Evolutionary conservation across 2,888 invertebrate genomes (phyloP), one percentile per base, ranked within the genome.

Genomic region (Anorthoa munda): DNA sequence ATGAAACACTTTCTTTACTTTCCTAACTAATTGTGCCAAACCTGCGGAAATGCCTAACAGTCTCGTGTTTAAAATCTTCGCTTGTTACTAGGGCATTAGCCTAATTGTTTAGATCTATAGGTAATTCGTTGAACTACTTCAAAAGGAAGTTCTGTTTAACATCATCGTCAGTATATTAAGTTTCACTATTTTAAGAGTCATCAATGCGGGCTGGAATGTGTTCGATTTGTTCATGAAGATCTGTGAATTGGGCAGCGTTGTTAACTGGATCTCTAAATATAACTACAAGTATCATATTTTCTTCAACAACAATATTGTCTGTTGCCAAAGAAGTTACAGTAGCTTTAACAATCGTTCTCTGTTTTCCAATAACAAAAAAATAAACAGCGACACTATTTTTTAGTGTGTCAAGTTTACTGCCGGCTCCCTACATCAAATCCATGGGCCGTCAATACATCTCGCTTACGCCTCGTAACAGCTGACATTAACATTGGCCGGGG

Each of bases 401-500:
- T 66, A 67, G 59, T 71, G 58, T 69, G 67, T 72, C 68, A 75
- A 75, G 68, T 72, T 71, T 78, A 75, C 61, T 23, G 63, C 75
- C 50, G 39, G 61, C 77, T 71, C 77, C 79, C 82, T 71, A 66
- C 72, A 70, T 68, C 83, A 85, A 81, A 81, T 71, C 67, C 63
- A 80, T 79, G 73, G 78, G 55, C 74, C 84, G 84, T 88, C 88
- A 85, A 88, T 90, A 88, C 87, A 80, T 87, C 84, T 86, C 79
- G 78, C 64, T 74, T 26, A 51, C 61, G 67, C 77, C 75, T 79
- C 88, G 84, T 88, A 89, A 91, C 92, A 94, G 91, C 92, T 94
- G 94, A 93, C 93, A 94, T 93, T 93, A 93, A 93, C 94, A 93
- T 94, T 93, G 91, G 89, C 56, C 77, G 88, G 90, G 94, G 94